phyloP scores from a whole-genome alignment of 1,140 invertebrate species.

The Drusus annulatus region DNA sequence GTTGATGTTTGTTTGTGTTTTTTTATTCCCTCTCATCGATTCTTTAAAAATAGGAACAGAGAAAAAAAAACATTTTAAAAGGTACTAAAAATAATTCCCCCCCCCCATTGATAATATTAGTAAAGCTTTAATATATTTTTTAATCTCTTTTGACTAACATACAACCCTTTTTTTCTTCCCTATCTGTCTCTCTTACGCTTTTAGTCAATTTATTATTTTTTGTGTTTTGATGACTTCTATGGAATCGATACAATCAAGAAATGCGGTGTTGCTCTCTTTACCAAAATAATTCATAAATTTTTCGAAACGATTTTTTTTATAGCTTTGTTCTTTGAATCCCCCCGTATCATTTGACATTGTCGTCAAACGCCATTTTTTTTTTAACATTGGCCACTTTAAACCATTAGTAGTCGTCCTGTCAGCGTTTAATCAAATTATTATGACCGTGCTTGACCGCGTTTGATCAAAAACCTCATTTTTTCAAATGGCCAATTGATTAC shows the following conservation, averaged over 20 bases:
- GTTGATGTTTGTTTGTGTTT: too few species aligned
- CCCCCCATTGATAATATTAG: too few species aligned
- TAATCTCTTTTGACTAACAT: conserved; percentile 30
- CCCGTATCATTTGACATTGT: background rate
- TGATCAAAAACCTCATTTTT: too few species aligned
- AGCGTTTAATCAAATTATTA: background rate
- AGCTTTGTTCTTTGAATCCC: background rate
- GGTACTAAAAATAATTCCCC: too few species aligned
- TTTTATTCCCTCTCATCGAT: too few species aligned
- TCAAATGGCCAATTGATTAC: too few species aligned
- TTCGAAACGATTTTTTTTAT: background rate
- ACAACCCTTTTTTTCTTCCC: background rate
- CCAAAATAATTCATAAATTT: too few species aligned
- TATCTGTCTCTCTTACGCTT: conserved; percentile 9
- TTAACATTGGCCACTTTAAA: background rate
- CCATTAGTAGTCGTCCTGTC: background rate
- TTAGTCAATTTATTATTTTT: conserved; percentile 18
- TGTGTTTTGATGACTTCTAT: background rate
- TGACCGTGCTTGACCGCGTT: too few species aligned
- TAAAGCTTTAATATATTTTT: too few species aligned
- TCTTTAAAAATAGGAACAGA: too few species aligned
- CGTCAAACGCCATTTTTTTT: background rate
- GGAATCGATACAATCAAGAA: conserved; percentile 6
- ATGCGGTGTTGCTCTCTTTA: background rate
- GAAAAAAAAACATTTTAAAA: too few species aligned